phyloP scores from a whole-genome alignment of 2,888 invertebrate genomes.

The Drosophila ustulata region DNA sequence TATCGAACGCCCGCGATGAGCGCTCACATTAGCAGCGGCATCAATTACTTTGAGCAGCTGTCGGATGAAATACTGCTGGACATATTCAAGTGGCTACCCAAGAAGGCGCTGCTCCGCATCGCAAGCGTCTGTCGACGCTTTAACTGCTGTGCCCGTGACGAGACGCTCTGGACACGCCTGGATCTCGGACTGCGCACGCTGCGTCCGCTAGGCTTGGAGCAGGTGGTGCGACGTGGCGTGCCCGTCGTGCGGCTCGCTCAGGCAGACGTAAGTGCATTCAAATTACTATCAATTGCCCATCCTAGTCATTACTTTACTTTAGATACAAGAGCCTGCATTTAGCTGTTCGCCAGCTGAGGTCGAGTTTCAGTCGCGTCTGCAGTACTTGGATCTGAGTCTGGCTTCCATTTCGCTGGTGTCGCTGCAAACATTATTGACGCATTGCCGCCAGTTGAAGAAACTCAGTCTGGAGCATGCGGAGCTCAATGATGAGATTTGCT shows the following conservation, averaged over 20 bases:
- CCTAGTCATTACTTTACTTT: neutral
- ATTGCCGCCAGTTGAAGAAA: conserved; percentile 91
- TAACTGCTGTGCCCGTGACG: conserved; percentile 92
- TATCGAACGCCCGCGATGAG: conserved; percentile 80
- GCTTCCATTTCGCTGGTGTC: conserved; percentile 87
- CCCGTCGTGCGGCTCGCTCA: conserved; percentile 91
- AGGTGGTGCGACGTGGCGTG: conserved; percentile 91
- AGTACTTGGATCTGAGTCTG: conserved; percentile 95
- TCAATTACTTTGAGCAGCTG: conserved; percentile 88
- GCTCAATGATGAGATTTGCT: conserved; percentile 88
- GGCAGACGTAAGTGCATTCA: conserved; percentile 88
- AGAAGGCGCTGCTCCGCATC: conserved; percentile 89
- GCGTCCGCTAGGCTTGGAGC: conserved; percentile 89
- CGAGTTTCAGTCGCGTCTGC: conserved; percentile 87
- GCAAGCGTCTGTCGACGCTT: conserved; percentile 92
- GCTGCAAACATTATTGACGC: conserved; percentile 87
- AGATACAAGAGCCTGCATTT: conserved; percentile 71
- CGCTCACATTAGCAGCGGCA: conserved; percentile 70
- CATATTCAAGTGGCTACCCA: conserved; percentile 93
- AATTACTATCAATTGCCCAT: neutral
- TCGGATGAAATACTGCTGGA: conserved; percentile 95
- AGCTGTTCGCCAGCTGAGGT: conserved; percentile 10
- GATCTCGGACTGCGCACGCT: conserved; percentile 91
- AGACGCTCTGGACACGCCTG: conserved; percentile 93
- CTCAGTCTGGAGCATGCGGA: conserved; percentile 93